Evolutionary conservation across 2,113 vertebrate species (phyloP).

Genomic region (Kryptolebias marmoratus): DNA sequence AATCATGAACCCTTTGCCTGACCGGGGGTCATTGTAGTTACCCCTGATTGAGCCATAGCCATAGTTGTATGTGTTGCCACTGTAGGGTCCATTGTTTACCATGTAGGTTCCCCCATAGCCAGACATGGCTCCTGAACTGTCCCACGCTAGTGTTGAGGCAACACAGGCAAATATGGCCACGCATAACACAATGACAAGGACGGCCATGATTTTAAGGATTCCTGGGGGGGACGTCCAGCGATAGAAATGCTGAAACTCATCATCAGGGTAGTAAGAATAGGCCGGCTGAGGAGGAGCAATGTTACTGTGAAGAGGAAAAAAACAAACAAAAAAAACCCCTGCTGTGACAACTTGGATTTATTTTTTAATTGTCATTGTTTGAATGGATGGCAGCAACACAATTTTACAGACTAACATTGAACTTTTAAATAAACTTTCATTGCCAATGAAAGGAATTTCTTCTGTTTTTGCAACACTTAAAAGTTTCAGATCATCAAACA

Average conservation of each 20-base stretch:
- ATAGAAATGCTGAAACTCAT: constrained; percentile 90
- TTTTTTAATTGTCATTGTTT: no score
- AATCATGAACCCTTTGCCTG: constrained; percentile 88
- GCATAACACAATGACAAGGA: constrained; percentile 83
- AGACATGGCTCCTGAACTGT: constrained; percentile 70
- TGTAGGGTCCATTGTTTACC: constrained; percentile 1
- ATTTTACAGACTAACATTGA: no score
- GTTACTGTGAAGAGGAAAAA: constrained; percentile 53
- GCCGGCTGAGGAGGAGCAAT: constrained; percentile 78
- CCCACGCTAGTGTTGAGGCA: constrained; percentile 89
- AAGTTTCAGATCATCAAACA: no score
- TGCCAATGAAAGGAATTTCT: no score
- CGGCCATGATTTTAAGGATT: constrained; percentile 86
- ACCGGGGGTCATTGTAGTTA: constrained; percentile 85
- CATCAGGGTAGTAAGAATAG: constrained; percentile 90
- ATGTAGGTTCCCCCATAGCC: constrained; percentile 65
- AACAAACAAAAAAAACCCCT: no score
- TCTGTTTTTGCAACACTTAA: no score
- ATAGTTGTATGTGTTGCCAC: constrained; percentile 44
- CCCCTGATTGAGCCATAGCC: constrained; percentile 79
- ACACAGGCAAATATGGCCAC: constrained; percentile 90
- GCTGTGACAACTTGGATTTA: no score
- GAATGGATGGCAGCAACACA: no score
- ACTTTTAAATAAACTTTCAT: no score
- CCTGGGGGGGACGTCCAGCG: constrained; percentile 90